Evolutionary conservation across 2,113 vertebrate species (phyloP).

Genomic region (Turdus rufiventris): DNA sequence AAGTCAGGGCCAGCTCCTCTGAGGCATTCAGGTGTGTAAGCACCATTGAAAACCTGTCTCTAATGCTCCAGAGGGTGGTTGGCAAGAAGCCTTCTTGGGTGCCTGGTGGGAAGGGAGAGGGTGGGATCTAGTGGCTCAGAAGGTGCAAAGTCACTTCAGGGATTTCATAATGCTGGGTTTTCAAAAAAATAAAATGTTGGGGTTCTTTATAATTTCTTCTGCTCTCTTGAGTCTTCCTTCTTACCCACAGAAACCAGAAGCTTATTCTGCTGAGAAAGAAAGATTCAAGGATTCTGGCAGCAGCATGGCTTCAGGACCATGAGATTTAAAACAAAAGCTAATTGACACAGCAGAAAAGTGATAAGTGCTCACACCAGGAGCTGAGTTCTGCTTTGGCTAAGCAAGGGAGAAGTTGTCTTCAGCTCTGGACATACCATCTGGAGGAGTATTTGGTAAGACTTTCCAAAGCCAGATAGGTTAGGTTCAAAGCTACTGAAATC

Average conservation of each 20-base stretch:
- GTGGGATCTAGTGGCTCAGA: background rate
- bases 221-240: background rate
- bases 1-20: background rate
- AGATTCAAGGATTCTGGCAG: background rate
- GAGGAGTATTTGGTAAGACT: background rate
- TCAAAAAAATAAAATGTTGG: background rate
- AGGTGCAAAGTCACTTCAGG: rapidly evolving
- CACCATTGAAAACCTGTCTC: background rate
- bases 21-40: background rate
- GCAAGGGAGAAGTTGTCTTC: background rate
- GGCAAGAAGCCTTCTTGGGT: background rate
- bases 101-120: background rate
- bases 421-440: background rate
- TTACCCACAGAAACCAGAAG: background rate
- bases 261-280: background rate
- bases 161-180: background rate
- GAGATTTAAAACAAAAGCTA: background rate
- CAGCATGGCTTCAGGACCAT: background rate
- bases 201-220: background rate
- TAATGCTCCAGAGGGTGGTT: background rate
- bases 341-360: background rate
- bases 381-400: background rate
- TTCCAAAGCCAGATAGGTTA: background rate
- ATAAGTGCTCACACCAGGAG: background rate
- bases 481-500: background rate